Evolutionary conservation across 2,888 invertebrate species (phyloP).

Genomic region (Megaustenia siamemsis): DNA sequence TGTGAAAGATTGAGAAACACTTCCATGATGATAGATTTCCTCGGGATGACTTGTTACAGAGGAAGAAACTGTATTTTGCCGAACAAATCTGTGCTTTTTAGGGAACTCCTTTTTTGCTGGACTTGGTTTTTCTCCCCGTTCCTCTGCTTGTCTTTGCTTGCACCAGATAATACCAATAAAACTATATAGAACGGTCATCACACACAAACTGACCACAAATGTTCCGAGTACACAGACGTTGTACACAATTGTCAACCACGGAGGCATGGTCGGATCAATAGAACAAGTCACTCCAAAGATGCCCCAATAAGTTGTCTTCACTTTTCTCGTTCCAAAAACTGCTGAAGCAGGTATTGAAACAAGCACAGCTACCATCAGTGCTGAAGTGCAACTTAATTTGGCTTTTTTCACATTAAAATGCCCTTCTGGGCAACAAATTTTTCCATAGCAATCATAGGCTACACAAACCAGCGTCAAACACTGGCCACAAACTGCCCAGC

Average conservation of each 20-base stretch:
- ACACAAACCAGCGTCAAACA: slow-evolving; percentile 69
- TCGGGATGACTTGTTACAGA: slow-evolving; percentile 49
- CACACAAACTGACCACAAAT: slow-evolving; percentile 61
- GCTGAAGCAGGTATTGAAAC: slow-evolving; percentile 66
- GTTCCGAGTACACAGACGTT: slow-evolving; percentile 63
- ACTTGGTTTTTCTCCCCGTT: slow-evolving; percentile 62
- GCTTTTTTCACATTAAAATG: slow-evolving; percentile 67
- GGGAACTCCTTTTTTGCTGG: slow-evolving; percentile 54
- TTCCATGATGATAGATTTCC: slow-evolving; percentile 35
- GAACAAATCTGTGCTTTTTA: slow-evolving; percentile 58
- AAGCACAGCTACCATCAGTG: slow-evolving; percentile 59
- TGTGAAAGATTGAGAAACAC: slow-evolving; percentile 4
- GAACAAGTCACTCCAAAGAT: slow-evolving; percentile 67
- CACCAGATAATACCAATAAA: slow-evolving; percentile 65
- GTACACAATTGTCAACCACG: slow-evolving; percentile 62
- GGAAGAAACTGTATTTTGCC: slow-evolving; percentile 54
- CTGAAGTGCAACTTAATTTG: slow-evolving; percentile 61
- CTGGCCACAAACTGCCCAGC: slow-evolving; percentile 67
- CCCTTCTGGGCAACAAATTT: slow-evolving; percentile 68
- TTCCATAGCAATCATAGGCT: slow-evolving; percentile 70
- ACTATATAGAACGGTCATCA: slow-evolving; percentile 65
- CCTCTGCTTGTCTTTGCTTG: slow-evolving; percentile 62
- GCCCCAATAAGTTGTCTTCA: slow-evolving; percentile 53
- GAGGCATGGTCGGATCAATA: slow-evolving; percentile 59
- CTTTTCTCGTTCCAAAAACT: slow-evolving; percentile 65